These are phyloP conservation scores for Thecophora atra DNA, from an alignment of 2,888 invertebrate genomes.

Conservation along the genomic window DNA sequence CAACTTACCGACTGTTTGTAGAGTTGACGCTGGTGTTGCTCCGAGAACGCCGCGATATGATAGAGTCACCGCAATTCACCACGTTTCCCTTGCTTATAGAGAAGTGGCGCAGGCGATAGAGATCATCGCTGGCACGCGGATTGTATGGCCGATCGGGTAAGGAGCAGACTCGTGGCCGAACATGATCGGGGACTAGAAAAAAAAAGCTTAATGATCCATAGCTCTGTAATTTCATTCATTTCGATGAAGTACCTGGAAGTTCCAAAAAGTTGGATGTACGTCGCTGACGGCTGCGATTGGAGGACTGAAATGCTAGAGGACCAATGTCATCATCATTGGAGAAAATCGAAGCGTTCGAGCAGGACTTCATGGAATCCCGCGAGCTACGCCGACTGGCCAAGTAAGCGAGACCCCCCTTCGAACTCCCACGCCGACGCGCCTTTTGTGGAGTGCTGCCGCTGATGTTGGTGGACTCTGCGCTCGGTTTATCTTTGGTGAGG, in stretches of 20 bases:
- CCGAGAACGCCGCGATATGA: slow-evolving; percentile 83
- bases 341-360: slow-evolving; percentile 75
- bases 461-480: slow-evolving; percentile 23
- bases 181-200: slow-evolving; percentile 80
- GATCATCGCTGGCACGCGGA: slow-evolving; percentile 83
- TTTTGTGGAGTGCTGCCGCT: slow-evolving; percentile 50
- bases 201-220: slow-evolving; percentile 24
- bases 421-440: slow-evolving; percentile 73
- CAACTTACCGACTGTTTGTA: slow-evolving; percentile 78
- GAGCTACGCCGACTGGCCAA: slow-evolving; percentile 88
- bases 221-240: neutral
- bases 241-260: slow-evolving; percentile 74
- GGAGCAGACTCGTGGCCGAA: slow-evolving; percentile 84
- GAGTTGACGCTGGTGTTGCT: slow-evolving; percentile 91
- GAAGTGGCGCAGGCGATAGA: slow-evolving; percentile 85
- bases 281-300: slow-evolving; percentile 79
- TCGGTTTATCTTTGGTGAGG: slow-evolving; percentile 67
- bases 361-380: slow-evolving; percentile 74
- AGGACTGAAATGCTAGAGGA: slow-evolving; percentile 81
- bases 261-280: slow-evolving; percentile 88
- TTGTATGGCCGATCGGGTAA: slow-evolving; percentile 88
- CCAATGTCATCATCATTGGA: slow-evolving; percentile 84
- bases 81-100: slow-evolving; percentile 89
- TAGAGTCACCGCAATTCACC: slow-evolving; percentile 89
- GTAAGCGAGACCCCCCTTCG: slow-evolving; percentile 76